Evolutionary conservation across 2,113 vertebrate species (phyloP).

Genomic region (Corvus hawaiiensis): DNA sequence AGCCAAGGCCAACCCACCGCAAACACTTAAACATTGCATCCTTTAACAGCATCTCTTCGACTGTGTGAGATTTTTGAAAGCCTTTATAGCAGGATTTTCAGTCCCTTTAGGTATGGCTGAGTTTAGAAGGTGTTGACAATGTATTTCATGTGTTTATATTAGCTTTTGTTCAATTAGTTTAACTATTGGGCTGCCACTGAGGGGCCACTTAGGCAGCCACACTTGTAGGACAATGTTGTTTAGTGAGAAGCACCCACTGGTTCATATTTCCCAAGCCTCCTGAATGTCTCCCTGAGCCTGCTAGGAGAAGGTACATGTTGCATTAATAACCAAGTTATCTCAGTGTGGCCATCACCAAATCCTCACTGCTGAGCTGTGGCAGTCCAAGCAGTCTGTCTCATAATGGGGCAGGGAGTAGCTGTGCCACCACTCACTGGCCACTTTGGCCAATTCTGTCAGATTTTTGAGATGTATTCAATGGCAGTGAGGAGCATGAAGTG

Average conservation of each 20-base stretch:
- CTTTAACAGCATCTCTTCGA: neutral
- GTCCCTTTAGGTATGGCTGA: neutral
- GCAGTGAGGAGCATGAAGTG: neutral
- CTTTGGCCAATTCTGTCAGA: neutral
- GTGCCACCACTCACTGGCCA: accelerated
- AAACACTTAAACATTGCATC: neutral
- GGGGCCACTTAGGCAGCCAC: neutral
- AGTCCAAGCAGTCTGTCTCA: neutral
- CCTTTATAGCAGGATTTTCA: neutral
- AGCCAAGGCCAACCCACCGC: neutral
- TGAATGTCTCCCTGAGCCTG: neutral
- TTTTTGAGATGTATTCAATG: neutral
- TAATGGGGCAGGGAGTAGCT: accelerated
- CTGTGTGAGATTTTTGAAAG: neutral
- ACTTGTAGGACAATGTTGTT: neutral
- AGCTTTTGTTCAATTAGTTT: neutral
- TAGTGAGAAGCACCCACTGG: neutral
- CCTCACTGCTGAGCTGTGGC: neutral
- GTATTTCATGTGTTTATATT: neutral
- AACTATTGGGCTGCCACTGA: neutral
- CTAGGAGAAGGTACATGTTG: accelerated
- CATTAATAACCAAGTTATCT: accelerated
- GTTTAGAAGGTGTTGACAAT: neutral
- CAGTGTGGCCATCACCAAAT: no score
- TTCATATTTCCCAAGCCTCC: neutral